Evolutionary conservation across 2,797 vertebrate species (phyloP).

Genomic region (Platyrinchus mystaceus): DNA sequence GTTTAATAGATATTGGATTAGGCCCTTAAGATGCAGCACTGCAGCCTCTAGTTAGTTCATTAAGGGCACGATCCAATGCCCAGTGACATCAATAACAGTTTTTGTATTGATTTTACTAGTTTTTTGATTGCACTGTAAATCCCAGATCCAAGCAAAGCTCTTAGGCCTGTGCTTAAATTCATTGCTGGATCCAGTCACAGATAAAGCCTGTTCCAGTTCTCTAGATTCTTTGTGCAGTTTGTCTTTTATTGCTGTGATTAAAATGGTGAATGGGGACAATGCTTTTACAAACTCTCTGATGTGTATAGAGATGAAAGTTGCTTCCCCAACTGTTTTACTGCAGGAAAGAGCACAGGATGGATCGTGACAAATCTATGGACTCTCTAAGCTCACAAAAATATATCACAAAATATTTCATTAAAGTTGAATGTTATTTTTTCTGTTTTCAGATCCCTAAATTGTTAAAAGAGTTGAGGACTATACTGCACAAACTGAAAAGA

Average conservation of each 20-base stretch:
- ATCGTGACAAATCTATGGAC: background rate
- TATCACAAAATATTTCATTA: conserved; percentile 15
- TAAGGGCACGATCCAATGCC: conserved; percentile 28
- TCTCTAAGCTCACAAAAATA: background rate
- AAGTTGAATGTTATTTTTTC: background rate
- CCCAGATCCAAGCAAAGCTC: background rate
- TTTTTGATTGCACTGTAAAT: conserved; percentile 28
- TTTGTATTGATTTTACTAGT: conserved; percentile 34
- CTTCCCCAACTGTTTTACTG: background rate
- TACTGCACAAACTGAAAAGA: background rate
- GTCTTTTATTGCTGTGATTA: conserved; percentile 26
- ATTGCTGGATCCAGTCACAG: background rate
- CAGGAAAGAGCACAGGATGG: background rate
- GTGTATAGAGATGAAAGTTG: background rate
- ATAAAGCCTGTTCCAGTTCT: background rate
- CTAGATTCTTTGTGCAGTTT: background rate
- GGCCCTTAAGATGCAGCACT: background rate
- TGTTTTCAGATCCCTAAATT: background rate
- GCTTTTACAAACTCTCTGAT: conserved; percentile 15
- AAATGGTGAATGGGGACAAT: background rate
- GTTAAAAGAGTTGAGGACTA: background rate
- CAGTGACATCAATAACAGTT: conserved; percentile 29
- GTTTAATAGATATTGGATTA: background rate
- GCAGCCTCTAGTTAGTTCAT: conserved; percentile 31
- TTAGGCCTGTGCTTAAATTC: conserved; percentile 33